Evolutionary conservation across 92 coral and sea anemone species (phyloP).

Genomic region (Scolanthus callimorphus): DNA sequence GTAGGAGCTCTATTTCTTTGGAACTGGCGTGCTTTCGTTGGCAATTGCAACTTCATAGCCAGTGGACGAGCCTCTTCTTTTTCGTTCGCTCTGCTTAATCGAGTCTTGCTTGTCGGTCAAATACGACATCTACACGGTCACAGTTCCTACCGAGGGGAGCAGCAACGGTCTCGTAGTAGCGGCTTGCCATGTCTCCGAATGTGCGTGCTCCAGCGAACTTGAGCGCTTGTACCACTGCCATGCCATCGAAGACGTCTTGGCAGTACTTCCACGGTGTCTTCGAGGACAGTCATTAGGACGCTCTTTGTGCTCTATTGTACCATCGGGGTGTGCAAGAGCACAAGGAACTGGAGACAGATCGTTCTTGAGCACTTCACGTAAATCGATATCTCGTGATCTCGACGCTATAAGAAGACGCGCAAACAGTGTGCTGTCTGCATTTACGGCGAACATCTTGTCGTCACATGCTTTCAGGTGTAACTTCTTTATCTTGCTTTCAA

Average conservation of each 20-base stretch:
- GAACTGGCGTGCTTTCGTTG: constrained; percentile 40
- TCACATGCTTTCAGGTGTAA: constrained; percentile 7
- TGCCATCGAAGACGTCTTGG: constrained; percentile 23
- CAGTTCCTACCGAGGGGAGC: constrained; percentile 10
- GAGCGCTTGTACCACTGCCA: constrained; percentile 25
- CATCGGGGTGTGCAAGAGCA: constrained; percentile 26
- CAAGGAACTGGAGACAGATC: constrained; percentile 18
- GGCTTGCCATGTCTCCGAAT: constrained; percentile 15
- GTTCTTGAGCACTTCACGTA: constrained; percentile 20
- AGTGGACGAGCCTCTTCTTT: constrained; percentile 31
- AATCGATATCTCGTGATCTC: constrained; percentile 16
- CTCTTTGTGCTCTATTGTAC: constrained; percentile 18
- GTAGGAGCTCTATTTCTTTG: constrained; percentile 38
- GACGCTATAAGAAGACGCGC: constrained; percentile 21
- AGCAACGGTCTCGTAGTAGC: constrained; percentile 8
- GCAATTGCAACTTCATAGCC: constrained; percentile 19
- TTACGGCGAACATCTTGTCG: constrained; percentile 14
- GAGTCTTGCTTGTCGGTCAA: constrained; percentile 7
- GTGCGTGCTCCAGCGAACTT: constrained; percentile 27
- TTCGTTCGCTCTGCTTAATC: constrained; percentile 29
- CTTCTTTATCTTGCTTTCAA: constrained; percentile 10
- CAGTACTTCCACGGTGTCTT: not conserved
- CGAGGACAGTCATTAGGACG: constrained; percentile 3
- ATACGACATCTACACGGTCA: constrained; percentile 9
- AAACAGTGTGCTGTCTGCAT: constrained; percentile 13